Evolutionary conservation across 2,888 invertebrate genomes (phyloP).

Genomic region (Heliothis peltigera): DNA sequence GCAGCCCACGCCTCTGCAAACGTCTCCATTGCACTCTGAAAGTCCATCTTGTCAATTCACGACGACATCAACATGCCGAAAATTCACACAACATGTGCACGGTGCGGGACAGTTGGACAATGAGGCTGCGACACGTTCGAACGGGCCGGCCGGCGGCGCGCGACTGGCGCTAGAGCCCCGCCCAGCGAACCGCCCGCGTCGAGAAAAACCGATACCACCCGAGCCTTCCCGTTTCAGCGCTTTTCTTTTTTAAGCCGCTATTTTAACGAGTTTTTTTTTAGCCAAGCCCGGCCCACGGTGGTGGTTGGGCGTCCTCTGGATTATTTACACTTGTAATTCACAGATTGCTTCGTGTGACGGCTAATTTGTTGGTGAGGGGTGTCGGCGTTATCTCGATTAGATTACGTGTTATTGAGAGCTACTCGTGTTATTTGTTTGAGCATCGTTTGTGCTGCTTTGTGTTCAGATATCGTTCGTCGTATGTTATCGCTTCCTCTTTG

Average conservation of each 20-base stretch:
- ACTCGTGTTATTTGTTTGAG: constrained; percentile 68
- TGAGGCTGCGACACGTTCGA: constrained; percentile 78
- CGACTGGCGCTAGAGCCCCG: constrained; percentile 88
- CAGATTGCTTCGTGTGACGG: constrained; percentile 79
- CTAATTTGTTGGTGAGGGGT: constrained; percentile 82
- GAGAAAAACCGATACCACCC: constrained; percentile 89
- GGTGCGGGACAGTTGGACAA: constrained; percentile 67
- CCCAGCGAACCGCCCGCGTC: constrained; percentile 87
- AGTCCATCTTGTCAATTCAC: constrained; percentile 94
- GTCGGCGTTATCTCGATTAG: constrained; percentile 74
- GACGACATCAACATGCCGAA: constrained; percentile 88
- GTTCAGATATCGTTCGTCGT: constrained; percentile 31
- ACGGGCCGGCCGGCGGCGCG: constrained; percentile 91
- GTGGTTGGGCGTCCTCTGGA: constrained; percentile 87
- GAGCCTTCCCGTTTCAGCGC: constrained; percentile 90
- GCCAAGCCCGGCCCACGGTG: constrained; percentile 87
- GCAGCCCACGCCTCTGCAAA: constrained; percentile 99
- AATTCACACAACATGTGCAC: constrained; percentile 83
- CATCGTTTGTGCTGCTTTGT: constrained; percentile 57
- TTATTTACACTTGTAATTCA: constrained; percentile 90
- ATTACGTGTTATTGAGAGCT: constrained; percentile 71
- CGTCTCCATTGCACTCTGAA: constrained; percentile 99
- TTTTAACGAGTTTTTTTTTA: constrained; percentile 88
- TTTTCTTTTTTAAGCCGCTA: constrained; percentile 90
- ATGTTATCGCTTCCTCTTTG: constrained; percentile 36